These are phyloP conservation scores for Coreius guichenoti DNA, from an alignment of 2,797 vertebrate genomes.

Conservation along the genomic window DNA sequence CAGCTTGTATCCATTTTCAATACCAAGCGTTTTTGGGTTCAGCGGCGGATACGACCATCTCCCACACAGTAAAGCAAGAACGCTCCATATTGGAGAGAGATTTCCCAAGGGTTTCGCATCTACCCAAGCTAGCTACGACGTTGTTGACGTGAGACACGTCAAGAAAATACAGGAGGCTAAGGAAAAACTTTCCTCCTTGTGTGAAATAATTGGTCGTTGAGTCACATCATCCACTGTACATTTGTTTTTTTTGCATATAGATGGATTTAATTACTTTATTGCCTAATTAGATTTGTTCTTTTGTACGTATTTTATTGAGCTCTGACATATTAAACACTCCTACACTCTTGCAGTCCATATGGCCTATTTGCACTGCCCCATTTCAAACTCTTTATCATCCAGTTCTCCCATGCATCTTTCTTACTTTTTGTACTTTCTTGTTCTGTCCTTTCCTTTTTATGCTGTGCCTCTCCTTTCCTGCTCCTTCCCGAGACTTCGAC, in stretches of 20 bases:
- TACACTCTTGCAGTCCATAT: neutral
- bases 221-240: slow-evolving; percentile 55
- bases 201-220: slow-evolving; percentile 69
- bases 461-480: slow-evolving; percentile 10
- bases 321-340: neutral
- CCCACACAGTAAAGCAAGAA: slow-evolving; percentile 82
- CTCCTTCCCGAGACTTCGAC: slow-evolving; percentile 15
- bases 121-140: slow-evolving; percentile 82
- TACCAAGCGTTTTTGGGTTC: slow-evolving; percentile 84
- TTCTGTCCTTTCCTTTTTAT: slow-evolving; percentile 15
- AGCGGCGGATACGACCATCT: slow-evolving; percentile 80
- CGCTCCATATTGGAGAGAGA: slow-evolving; percentile 81
- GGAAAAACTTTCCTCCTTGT: slow-evolving; percentile 54
- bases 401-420: neutral
- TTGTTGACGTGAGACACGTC: slow-evolving; percentile 73
- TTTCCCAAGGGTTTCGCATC: slow-evolving; percentile 86
- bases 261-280: slow-evolving; percentile 19
- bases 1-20: slow-evolving; percentile 83
- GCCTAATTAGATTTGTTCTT: slow-evolving; percentile 52
- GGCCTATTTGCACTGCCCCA: neutral
- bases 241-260: slow-evolving; percentile 62
- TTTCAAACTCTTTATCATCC: slow-evolving; percentile 39
- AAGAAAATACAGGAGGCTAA: slow-evolving; percentile 58
- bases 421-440: slow-evolving; percentile 32
- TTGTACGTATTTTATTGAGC: neutral